phyloP scores from a whole-genome alignment of 2,888 invertebrate species.

The Coecobrya sp. region DNA sequence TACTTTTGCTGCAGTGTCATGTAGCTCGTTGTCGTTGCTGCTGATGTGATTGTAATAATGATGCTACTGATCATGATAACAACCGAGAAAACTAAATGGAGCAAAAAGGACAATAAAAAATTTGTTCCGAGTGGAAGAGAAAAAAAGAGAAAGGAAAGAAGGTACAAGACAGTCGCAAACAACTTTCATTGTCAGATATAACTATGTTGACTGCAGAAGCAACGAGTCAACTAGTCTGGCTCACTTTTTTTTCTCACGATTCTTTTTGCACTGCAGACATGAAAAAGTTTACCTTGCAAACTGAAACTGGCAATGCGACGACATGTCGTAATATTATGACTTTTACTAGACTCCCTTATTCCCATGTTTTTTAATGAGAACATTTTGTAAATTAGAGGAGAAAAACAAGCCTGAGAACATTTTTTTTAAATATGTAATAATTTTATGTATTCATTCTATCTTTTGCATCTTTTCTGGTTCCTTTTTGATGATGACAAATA shows the following conservation, averaged over 20 bases:
- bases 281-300: too few relatives aligned
- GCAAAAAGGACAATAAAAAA: constrained; percentile 44
- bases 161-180: background rate
- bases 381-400: constrained; percentile 60
- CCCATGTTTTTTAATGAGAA: constrained; percentile 60
- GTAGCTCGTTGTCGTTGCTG: background rate
- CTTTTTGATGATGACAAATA: background rate
- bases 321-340: too few relatives aligned
- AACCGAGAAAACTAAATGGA: constrained; percentile 50
- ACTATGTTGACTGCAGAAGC: too few relatives aligned
- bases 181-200: too few relatives aligned
- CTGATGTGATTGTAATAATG: constrained; percentile 12
- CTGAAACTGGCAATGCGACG: too few relatives aligned
- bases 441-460: background rate
- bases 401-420: background rate
- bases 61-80: background rate
- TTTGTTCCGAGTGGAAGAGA: background rate
- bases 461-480: background rate
- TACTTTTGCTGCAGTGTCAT: background rate
- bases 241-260: too few relatives aligned
- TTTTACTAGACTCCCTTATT: background rate
- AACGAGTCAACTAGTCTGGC: too few relatives aligned
- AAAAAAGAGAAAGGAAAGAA: background rate
- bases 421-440: background rate
- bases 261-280: too few relatives aligned